phyloP scores from a whole-genome alignment of 2,797 vertebrate genomes.

The Epinephelus malabaricus region DNA sequence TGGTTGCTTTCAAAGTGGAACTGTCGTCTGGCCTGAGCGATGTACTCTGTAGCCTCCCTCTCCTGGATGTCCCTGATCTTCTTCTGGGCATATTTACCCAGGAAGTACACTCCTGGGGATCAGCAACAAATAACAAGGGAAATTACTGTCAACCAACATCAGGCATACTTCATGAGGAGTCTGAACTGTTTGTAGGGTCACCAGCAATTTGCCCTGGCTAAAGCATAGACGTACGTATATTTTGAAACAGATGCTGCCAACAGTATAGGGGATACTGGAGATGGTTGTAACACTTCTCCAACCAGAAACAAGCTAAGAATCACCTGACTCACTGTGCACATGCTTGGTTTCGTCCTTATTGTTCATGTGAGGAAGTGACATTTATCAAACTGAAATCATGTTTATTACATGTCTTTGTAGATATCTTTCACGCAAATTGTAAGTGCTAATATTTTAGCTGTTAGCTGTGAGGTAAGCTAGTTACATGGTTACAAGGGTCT shows the following conservation, averaged over 20 bases:
- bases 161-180: neutral
- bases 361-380: too few relatives aligned
- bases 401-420: too few relatives aligned
- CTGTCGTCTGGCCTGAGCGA: constrained; percentile 93
- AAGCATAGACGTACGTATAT: too few relatives aligned
- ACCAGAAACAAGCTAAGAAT: too few relatives aligned
- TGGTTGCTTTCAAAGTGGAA: constrained; percentile 99
- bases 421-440: too few relatives aligned
- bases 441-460: too few relatives aligned
- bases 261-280: neutral
- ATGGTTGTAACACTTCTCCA: too few relatives aligned
- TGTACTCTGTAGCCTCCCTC: constrained; percentile 93
- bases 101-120: constrained; percentile 90
- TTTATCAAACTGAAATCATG: too few relatives aligned
- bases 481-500: too few relatives aligned
- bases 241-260: neutral
- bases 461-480: too few relatives aligned
- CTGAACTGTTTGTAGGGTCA: neutral
- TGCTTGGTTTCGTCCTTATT: too few relatives aligned
- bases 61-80: constrained; percentile 96
- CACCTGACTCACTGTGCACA: too few relatives aligned
- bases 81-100: constrained; percentile 95
- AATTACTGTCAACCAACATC: neutral
- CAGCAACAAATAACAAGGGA: neutral
- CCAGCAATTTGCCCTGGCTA: neutral